phyloP scores from a whole-genome alignment of 2,888 invertebrate genomes.

The Trachelus tabidus region DNA sequence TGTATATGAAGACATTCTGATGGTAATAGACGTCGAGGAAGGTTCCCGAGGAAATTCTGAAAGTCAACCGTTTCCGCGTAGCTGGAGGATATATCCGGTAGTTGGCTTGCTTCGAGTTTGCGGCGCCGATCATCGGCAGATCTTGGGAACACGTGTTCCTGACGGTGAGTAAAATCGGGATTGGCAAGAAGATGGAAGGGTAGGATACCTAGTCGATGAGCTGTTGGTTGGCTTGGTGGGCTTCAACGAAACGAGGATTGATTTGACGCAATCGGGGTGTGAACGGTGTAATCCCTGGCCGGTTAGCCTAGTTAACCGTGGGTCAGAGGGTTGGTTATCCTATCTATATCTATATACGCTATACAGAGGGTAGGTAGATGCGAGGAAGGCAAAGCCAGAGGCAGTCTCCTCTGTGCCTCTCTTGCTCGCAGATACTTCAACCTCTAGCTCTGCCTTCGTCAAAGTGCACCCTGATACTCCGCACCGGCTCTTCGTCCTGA shows the following conservation, averaged over 20 bases:
- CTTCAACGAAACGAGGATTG: not conserved
- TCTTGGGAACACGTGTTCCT: not conserved
- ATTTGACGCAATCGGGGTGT: constrained; percentile 24
- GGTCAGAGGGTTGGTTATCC: not conserved
- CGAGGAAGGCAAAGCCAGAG: not conserved
- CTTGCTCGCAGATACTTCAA: not conserved
- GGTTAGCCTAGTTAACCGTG: constrained; percentile 26
- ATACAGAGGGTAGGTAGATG: not conserved
- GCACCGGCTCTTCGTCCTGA: not conserved
- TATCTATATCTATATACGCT: not conserved
- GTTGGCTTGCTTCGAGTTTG: not conserved
- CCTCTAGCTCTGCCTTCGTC: not conserved
- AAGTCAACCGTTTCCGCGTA: not conserved
- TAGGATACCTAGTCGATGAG: not conserved
- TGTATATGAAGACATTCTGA: not conserved
- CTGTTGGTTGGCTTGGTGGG: not conserved
- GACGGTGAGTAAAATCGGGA: not conserved
- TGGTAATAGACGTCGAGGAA: not conserved
- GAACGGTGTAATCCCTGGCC: constrained; percentile 31
- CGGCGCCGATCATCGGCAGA: not conserved
- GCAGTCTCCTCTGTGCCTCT: not conserved
- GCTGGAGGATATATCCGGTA: not conserved
- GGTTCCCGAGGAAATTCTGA: not conserved
- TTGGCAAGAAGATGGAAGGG: not conserved
- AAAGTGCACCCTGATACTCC: not conserved